Base-by-base conservation (phyloP, 2,797 vertebrate species). In the Neostethus bicornis region DNA sequence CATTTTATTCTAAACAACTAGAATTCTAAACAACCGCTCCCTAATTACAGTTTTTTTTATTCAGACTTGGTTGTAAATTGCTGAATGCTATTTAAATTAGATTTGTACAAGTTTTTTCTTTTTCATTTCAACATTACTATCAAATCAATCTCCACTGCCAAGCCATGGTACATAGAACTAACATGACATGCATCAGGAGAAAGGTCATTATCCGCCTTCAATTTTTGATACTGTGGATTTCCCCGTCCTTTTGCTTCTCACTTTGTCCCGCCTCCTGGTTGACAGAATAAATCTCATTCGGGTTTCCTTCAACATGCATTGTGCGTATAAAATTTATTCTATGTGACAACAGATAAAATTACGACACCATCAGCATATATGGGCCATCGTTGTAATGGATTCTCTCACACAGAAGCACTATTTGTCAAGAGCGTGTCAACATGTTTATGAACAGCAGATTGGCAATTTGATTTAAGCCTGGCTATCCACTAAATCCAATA, bases 361-460 rank as follows among this genome's bases (percentile, higher is more conserved):
- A 58, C 48, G 31, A 46, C 46, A 46, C 51, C 53, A 35, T 44
- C 46, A 72, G 65, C 44, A 75, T 77, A 78, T 42, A 49, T 19
- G 61, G 28, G 37, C 56, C 46, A 23, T 61, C 26, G 11, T 26
- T 24, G 50, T 43, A 47, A 66, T 61, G 49, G 57, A 69, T 75
- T 56, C 47, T 54, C 28, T 49, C 58, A 67, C 42, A 53, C 60
- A 7, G 10, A 31, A 20, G 4, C 2, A 41, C 38, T 66, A 57
- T 76, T 74, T 79, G 66, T 73, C 71, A 73, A 38, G 53, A 66
- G 74, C 49, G 20, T 78, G 66, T 74, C 80, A 55, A 26, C 41
- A 24, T 38, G 38, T 79, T 80, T 73, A 83, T 68, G 43, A 74
- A 60, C 53, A 78, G 61, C 32, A 80, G 65, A 84, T 84, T 85